Percentiles rank a stretch among this genome's conserved stretches.
Evolutionary conservation across 2,797 vertebrate species (phyloP).

Genomic region (Rhinichthys osculus): DNA sequence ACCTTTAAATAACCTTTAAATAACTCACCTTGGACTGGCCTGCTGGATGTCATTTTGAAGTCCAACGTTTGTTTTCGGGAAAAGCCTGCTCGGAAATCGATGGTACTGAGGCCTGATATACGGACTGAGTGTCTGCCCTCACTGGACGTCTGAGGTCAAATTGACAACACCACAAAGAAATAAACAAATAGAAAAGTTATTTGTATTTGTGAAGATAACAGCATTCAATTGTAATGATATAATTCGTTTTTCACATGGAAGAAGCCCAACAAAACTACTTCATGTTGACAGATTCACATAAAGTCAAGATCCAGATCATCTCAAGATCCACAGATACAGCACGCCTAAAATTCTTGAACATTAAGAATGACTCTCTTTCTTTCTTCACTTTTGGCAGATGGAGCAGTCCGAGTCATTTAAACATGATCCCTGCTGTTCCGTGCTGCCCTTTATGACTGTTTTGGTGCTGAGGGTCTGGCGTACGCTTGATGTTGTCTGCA

Average conservation of each 20-base stretch:
- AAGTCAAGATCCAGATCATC: no score
- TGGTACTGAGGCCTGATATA: constrained; percentile 94
- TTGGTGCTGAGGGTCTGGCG: constrained; percentile 38
- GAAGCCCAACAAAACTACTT: constrained; percentile 13
- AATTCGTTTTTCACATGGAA: neutral
- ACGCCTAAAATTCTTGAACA: neutral
- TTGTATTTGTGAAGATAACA: constrained; percentile 6
- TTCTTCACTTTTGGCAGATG: constrained; percentile 27
- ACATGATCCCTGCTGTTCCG: constrained; percentile 37
- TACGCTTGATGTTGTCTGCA: constrained; percentile 38
- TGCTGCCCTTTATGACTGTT: constrained; percentile 44
- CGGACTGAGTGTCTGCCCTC: constrained; percentile 93
- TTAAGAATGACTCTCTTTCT: constrained; percentile 28
- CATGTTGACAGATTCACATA: neutral
- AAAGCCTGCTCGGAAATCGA: constrained; percentile 96
- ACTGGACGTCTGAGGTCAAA: constrained; percentile 85
- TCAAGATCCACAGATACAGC: neutral
- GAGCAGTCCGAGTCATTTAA: constrained; percentile 36
- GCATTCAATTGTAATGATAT: constrained; percentile 13
- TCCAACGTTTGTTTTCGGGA: constrained; percentile 90
- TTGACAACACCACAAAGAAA: constrained; percentile 33
- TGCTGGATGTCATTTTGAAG: constrained; percentile 89
- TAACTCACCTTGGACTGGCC: constrained; percentile 90
- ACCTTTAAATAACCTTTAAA: constrained; percentile 45
- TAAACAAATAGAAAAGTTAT: neutral